Base-by-base conservation (phyloP, 2,888 invertebrate genomes). In the Antheraea yamamai region DNA sequence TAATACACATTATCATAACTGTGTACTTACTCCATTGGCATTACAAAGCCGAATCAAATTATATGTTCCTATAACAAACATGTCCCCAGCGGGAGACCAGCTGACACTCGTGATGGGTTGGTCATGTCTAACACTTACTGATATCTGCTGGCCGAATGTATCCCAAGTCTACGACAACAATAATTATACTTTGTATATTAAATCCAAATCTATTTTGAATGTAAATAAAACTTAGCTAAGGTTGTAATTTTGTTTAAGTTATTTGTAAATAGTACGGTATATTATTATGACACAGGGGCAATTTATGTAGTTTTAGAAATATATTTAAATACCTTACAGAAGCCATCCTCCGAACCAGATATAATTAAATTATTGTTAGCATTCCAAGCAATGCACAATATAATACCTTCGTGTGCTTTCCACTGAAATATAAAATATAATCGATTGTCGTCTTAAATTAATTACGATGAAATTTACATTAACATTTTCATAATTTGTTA, bases 301-400 rank as follows among this genome's bases (percentile, higher is more conserved):
- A 16, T 16, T 51, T 51, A 51, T 51, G 14, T 51, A 7, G 51
- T 16, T 51, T 7, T 14, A 7, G 4, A 39, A 39, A 7, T 4
- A 4, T 55, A 6, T 18, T n/a, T n/a, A 26, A 20, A n/a, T 74
- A 97, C 97, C 95, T 97, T 98, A 80, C 97, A 97, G 81, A 96
- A 96, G 79, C 98, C 98, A 91, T 99, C 99, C 94, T 99, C 99
- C 73, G 98, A 98, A 0, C 99, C 99, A 6, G 99, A 99, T 20
- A 98, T 97, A 47, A 99, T 96, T 12, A 99, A 95, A 80, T 98
- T 97, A 81, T 98, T 98, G 80, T 97, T 97, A 0, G 98, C 97
- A 89, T 99, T 99, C 99, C 99, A 99, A 81, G 98, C 97, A 0
- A 98, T 96, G 80, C 98, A 97, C 76, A 99, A 94, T 76, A 99